A percentile compares a stretch with the other conserved stretches of the same genome.
Evolutionary conservation across 2,797 vertebrate species (phyloP).

Genomic region (Falco peregrinus): DNA sequence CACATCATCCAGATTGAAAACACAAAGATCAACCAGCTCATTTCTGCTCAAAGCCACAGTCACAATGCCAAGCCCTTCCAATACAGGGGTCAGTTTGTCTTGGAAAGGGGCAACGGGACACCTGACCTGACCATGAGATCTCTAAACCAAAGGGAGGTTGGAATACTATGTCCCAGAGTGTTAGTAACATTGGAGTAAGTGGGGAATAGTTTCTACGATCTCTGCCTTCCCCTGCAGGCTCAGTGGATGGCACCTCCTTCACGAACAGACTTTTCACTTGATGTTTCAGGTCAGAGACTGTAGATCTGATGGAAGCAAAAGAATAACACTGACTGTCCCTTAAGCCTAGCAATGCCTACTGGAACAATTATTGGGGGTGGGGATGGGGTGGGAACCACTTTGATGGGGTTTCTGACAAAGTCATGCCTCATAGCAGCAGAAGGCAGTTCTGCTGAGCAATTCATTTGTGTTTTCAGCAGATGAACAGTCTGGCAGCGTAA

Average conservation of each 20-base stretch:
- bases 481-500: background rate
- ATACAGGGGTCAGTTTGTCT: background rate
- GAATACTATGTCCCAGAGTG: background rate
- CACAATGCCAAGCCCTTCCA: background rate
- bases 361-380: background rate
- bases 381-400: background rate
- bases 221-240: background rate
- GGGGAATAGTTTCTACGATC: background rate
- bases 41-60: background rate
- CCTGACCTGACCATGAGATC: background rate
- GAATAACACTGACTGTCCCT: background rate
- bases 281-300: conserved; percentile 78
- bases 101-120: background rate
- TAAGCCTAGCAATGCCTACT: background rate
- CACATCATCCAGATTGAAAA: background rate
- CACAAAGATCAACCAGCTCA: background rate
- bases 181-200: background rate
- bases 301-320: conserved; percentile 61
- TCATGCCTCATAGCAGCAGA: background rate
- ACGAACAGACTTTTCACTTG: conserved; percentile 72
- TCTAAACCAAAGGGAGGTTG: background rate
- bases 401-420: background rate
- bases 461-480: background rate
- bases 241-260: background rate
- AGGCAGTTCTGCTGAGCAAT: conserved; percentile 23